phyloP scores from a whole-genome alignment of 2,888 invertebrate genomes.

The Quadroppia sp. region DNA sequence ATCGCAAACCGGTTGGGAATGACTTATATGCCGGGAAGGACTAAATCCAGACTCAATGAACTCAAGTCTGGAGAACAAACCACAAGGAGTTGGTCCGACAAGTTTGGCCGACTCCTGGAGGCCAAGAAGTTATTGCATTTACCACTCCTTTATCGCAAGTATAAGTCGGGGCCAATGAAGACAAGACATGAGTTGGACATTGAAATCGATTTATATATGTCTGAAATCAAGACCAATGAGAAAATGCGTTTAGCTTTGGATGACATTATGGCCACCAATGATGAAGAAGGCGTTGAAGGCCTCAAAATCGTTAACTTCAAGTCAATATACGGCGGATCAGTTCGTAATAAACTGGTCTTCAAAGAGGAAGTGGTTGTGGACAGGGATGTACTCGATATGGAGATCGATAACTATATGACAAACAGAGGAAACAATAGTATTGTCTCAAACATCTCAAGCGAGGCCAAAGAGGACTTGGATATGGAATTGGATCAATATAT shows the following conservation, averaged over 20 bases:
- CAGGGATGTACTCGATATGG: slow-evolving; percentile 3
- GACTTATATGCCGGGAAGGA: neutral
- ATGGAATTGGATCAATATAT: slow-evolving; percentile 23
- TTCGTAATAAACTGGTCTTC: neutral
- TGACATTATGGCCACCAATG: neutral
- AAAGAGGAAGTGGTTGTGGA: neutral
- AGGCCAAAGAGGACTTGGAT: neutral
- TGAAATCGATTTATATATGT: slow-evolving; percentile 19
- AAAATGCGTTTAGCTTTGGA: neutral
- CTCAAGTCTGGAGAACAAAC: neutral
- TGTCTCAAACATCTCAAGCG: neutral
- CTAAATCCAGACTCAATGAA: neutral
- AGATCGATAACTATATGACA: neutral
- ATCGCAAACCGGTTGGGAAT: slow-evolving; percentile 6
- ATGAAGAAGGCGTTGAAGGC: neutral
- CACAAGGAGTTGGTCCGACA: slow-evolving; percentile 8
- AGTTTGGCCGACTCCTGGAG: slow-evolving; percentile 1
- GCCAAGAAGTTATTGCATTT: neutral
- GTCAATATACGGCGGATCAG: neutral
- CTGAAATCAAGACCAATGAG: neutral
- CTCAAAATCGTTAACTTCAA: neutral
- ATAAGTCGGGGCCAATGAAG: neutral
- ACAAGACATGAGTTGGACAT: neutral
- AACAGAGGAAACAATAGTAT: neutral
- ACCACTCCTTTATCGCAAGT: slow-evolving; percentile 1